Base-by-base conservation (phyloP, 2,888 invertebrate species). In the Abrostola triplasia region DNA sequence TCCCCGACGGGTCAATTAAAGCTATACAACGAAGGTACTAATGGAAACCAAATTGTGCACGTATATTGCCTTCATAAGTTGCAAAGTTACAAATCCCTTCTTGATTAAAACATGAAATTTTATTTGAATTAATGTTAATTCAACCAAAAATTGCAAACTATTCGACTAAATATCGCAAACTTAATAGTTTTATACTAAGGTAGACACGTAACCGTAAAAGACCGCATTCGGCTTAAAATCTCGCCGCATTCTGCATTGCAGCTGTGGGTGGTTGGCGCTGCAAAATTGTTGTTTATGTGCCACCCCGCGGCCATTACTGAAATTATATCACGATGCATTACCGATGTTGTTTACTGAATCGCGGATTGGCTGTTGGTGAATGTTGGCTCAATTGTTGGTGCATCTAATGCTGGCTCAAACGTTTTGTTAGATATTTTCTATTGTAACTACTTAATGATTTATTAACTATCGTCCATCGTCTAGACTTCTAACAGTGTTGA, bases 241-340 rank as follows among this genome's bases (percentile, higher is more conserved):
- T 61, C 71, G 64, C 63, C 80, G 80, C 71, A 80, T 62, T 73
- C 78, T 79, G 77, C 70, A 75, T 73, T 80, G 78, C 78, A 79
- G 79, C 67, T 72, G 69, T 67, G 68, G 67, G 70, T 60, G 71
- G 75, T 64, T 63, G 59, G 64, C 68, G 65, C 68, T 75, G 80
- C 81, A 77, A 83, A 86, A 85, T 82, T 82, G 84, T 85, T 85
- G 81, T 86, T 86, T 85, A 84, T 83, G 73, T 76, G 73, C 67
- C 73, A 65, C 75, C 78, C 73, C 61, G 67, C 71, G 70, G 59
- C 68, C 65, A 66, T 77, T 80, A 77, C 67, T 66, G 71, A 64
- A 76, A 78, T 73, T 79, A 78, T 78, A 77, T 68, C 67, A 52
- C 76, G 57, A 71, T 67, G 63, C 60, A 77, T 69, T 80, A 73